A percentile compares a stretch with the other conserved stretches of the same genome.
Conservation (phyloP, 2,113 vertebrate species). For the Petrocephalus microphthalmus region DNA sequence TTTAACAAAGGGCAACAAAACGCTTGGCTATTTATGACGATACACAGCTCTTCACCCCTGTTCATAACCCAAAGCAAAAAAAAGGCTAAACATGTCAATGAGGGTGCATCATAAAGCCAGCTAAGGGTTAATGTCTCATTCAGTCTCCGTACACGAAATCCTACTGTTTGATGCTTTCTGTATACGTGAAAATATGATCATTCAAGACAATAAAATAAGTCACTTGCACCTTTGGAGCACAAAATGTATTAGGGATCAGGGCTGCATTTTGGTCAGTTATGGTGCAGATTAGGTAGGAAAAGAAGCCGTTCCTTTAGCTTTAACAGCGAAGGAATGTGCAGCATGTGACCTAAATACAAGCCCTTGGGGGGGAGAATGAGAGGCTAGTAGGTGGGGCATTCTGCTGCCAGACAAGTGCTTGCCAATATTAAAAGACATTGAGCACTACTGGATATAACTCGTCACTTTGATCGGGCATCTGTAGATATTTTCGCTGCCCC, state of each 20-base stretch:
- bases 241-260: background rate
- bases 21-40: slow-evolving; percentile 1
- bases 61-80: background rate
- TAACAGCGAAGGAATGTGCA: background rate
- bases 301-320: background rate
- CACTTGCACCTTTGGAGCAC: background rate
- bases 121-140: background rate
- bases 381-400: background rate
- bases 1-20: background rate
- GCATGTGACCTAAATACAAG: background rate
- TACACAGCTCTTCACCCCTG: background rate
- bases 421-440: background rate
- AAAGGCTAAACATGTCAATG: background rate
- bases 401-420: background rate
- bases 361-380: background rate
- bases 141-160: background rate
- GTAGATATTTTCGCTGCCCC: background rate
- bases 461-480: background rate
- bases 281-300: background rate
- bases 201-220: background rate
- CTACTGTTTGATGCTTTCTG: background rate
- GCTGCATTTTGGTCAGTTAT: background rate
- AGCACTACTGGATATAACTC: background rate
- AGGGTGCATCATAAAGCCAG: background rate
- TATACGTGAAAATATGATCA: background rate